phyloP scores from a whole-genome alignment of 2,113 vertebrate genomes.

The Falco punctatus region DNA sequence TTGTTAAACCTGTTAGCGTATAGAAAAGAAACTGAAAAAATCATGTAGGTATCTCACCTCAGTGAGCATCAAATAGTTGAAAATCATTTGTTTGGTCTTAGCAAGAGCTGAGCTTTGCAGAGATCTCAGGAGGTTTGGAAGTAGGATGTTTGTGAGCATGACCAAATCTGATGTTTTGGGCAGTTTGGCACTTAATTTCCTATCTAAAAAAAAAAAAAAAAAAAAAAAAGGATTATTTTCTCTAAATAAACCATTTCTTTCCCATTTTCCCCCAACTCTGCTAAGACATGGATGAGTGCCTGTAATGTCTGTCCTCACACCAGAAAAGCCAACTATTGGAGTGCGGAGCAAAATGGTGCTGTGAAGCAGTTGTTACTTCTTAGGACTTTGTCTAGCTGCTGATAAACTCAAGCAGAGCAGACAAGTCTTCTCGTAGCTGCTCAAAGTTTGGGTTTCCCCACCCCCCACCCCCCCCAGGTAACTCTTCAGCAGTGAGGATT shows the following conservation, averaged over 20 bases:
- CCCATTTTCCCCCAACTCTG: background rate
- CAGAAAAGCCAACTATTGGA: accelerated
- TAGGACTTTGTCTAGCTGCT: background rate
- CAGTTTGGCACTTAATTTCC: background rate
- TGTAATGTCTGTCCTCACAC: background rate
- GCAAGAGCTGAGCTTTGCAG: background rate
- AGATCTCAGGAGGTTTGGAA: background rate
- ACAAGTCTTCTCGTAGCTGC: background rate
- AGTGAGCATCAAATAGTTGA: background rate
- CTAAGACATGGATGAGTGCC: background rate
- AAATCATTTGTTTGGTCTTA: background rate
- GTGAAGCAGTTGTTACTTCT: background rate
- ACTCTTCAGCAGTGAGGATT: background rate
- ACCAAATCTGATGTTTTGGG: background rate
- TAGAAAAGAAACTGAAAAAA: background rate
- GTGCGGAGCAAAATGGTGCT: background rate
- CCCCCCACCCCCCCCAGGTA: background rate
- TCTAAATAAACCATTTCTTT: background rate
- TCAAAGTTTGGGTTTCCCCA: background rate
- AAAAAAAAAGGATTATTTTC: background rate
- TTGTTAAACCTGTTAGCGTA: background rate
- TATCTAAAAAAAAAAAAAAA: background rate
- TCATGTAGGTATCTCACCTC: background rate
- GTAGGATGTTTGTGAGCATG: background rate
- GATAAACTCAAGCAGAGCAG: background rate